Evolutionary conservation across 2,797 vertebrate genomes (phyloP).

Genomic region (Triplophysa bombifrons): DNA sequence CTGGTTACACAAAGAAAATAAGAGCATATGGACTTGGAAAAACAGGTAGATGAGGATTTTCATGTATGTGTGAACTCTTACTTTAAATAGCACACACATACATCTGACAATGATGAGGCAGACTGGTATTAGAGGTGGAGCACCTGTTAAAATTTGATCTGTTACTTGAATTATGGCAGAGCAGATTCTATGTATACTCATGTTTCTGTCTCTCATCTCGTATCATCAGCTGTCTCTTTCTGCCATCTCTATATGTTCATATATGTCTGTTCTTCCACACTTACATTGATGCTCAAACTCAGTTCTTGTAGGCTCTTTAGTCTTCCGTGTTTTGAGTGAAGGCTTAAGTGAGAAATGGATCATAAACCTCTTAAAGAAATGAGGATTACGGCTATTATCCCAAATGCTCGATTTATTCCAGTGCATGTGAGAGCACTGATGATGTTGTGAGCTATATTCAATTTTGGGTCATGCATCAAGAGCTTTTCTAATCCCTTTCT

Average conservation of each 20-base stretch:
- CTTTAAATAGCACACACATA: too few species aligned
- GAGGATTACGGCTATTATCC: slow-evolving; percentile 36
- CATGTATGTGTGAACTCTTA: too few species aligned
- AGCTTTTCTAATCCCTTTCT: slow-evolving; percentile 44
- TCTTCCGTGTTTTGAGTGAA: not conserved
- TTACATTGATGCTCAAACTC: not conserved
- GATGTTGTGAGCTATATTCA: slow-evolving; percentile 47
- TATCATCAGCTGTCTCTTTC: not conserved
- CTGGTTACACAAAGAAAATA: too few species aligned
- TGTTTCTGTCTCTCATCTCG: not conserved
- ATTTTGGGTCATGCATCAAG: slow-evolving; percentile 44
- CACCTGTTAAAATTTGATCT: not conserved
- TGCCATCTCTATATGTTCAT: not conserved
- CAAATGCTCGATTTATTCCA: slow-evolving; percentile 39
- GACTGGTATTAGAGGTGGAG: not conserved
- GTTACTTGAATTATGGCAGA: not conserved
- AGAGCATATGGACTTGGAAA: too few species aligned
- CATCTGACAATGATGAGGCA: too few species aligned
- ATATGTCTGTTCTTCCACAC: not conserved
- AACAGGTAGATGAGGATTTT: too few species aligned
- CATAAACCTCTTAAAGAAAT: slow-evolving; percentile 24
- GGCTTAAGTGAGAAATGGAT: slow-evolving; percentile 17
- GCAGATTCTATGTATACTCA: not conserved
- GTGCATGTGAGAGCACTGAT: slow-evolving; percentile 23
- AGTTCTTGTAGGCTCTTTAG: slow-evolving; percentile 5